phyloP scores from a whole-genome alignment of 2,888 invertebrate species.

The Sinopyrophorus schimmeli region DNA sequence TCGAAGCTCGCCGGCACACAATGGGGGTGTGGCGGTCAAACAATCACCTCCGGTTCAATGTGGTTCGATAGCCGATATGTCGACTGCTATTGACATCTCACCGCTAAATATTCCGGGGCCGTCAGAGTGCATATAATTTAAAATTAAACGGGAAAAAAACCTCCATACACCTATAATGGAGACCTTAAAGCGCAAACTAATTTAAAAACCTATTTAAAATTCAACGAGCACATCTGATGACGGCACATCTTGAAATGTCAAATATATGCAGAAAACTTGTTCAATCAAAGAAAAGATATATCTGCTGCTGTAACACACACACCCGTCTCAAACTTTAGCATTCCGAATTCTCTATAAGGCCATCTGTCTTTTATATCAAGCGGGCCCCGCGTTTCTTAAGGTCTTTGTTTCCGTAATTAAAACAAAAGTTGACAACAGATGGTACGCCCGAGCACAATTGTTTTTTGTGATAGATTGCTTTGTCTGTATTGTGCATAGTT shows the following conservation, averaged over 20 bases:
- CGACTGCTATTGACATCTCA: conserved; percentile 44
- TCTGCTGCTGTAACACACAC: conserved; percentile 30
- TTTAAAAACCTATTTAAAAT: conserved; percentile 22
- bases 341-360: conserved; percentile 38
- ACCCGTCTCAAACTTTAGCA: conserved; percentile 32
- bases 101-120: conserved; percentile 33
- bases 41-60: conserved; percentile 45
- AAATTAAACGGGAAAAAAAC: conserved; percentile 28
- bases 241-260: conserved; percentile 21
- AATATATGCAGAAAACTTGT: conserved; percentile 32
- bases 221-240: conserved; percentile 15
- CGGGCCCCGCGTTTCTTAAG: conserved; percentile 47
- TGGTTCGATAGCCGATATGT: conserved; percentile 43
- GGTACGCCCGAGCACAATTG: conserved; percentile 48
- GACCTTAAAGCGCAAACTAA: conserved; percentile 8
- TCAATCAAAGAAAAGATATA: conserved; percentile 35
- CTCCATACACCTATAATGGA: too few species aligned
- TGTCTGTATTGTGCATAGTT: conserved; percentile 54
- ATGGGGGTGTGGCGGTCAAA: conserved; percentile 44
- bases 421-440: conserved; percentile 55
- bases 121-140: conserved; percentile 23
- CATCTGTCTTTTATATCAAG: conserved; percentile 43
- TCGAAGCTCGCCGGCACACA: conserved; percentile 39
- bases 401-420: conserved; percentile 54
- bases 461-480: conserved; percentile 55